These are phyloP conservation scores for Sylvia borin DNA, from an alignment of 2,797 vertebrate species.

Conservation along the genomic window DNA sequence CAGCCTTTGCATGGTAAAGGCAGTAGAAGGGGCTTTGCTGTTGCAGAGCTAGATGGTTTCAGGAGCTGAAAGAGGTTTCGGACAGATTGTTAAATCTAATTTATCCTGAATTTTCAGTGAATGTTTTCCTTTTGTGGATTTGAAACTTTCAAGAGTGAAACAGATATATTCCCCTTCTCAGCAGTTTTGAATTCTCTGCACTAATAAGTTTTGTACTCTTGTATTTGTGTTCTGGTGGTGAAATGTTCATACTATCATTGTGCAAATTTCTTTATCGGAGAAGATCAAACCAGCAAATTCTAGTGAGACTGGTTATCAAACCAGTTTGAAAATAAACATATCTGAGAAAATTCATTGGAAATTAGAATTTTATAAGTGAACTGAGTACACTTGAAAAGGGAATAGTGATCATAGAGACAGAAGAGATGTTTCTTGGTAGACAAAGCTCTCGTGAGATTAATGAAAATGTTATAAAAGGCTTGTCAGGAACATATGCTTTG, in stretches of 20 bases:
- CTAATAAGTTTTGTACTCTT: neutral
- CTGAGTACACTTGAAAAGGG: neutral
- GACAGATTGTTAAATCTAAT: neutral
- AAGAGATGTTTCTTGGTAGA: neutral
- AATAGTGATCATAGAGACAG: neutral
- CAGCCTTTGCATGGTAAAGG: neutral
- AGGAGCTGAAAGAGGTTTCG: neutral
- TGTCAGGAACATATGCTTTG: conserved; percentile 1
- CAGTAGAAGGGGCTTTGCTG: neutral
- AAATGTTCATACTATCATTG: neutral
- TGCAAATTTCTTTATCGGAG: neutral
- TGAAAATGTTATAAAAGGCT: neutral
- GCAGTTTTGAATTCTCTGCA: neutral
- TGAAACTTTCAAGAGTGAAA: neutral
- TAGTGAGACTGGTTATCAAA: neutral
- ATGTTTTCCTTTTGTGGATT: neutral
- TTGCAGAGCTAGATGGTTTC: neutral
- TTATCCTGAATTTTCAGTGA: neutral
- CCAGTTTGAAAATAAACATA: neutral
- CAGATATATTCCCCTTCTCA: neutral
- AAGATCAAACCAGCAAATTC: neutral
- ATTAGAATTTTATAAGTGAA: neutral
- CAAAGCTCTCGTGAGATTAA: neutral
- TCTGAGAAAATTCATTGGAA: neutral
- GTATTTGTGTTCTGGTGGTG: neutral